These are phyloP conservation scores for Falcaria lacertinaria DNA, from an alignment of 2,888 invertebrate genomes.

Conservation along the genomic window DNA sequence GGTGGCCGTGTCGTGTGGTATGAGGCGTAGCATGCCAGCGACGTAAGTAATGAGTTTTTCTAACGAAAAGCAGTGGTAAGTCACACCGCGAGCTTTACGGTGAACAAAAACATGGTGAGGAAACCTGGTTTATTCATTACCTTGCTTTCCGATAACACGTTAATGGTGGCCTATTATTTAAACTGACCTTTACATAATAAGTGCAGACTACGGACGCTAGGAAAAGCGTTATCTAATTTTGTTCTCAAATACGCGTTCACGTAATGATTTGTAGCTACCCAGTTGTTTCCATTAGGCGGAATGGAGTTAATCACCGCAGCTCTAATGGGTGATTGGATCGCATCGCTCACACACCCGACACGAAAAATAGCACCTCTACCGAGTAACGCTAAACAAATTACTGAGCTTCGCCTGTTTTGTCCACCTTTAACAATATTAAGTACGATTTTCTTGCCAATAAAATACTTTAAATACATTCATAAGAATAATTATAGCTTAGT, in stretches of 20 bases:
- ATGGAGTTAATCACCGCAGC: constrained; percentile 42
- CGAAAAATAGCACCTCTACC: not conserved
- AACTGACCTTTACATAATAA: not conserved
- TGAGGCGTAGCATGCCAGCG: too few relatives aligned
- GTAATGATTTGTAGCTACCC: constrained; percentile 39
- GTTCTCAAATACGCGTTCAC: not conserved
- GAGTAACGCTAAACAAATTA: not conserved
- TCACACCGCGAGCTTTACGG: too few relatives aligned
- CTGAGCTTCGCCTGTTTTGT: not conserved
- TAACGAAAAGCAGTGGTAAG: too few relatives aligned
- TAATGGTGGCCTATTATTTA: too few relatives aligned
- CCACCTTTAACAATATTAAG: not conserved
- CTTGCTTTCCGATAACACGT: too few relatives aligned
- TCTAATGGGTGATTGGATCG: constrained; percentile 41
- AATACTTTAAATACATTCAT: too few relatives aligned
- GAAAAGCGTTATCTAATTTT: not conserved
- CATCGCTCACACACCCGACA: constrained; percentile 9
- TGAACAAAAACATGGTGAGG: too few relatives aligned
- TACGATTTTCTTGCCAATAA: too few relatives aligned
- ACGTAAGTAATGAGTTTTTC: too few relatives aligned
- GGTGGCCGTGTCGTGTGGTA: too few relatives aligned
- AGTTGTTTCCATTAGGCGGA: constrained; percentile 45
- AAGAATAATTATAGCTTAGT: too few relatives aligned
- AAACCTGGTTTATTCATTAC: too few relatives aligned
- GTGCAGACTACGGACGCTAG: constrained; percentile 2